Conservation (phyloP, 2,797 vertebrate species). For the Poeciliopsis gracilis region DNA sequence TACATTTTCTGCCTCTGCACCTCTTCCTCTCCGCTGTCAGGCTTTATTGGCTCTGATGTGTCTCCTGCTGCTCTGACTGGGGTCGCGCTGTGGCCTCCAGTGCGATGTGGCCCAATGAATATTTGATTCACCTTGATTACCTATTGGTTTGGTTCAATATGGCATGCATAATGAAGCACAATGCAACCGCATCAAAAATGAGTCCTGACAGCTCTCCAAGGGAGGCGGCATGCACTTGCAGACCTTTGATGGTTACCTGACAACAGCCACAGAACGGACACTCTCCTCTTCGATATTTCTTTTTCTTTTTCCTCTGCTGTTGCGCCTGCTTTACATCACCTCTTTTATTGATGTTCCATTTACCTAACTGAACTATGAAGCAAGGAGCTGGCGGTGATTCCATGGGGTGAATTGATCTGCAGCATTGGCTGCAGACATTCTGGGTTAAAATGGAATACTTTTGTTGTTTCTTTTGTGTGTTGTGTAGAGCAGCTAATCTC, state of each 20-base stretch:
- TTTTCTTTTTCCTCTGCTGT: conserved; percentile 8
- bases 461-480: not conserved
- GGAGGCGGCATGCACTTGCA: conserved; percentile 19
- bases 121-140: conserved; percentile 77
- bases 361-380: conserved; percentile 36
- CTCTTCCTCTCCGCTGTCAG: conserved; percentile 2
- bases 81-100: conserved; percentile 41
- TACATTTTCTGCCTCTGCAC: conserved; percentile 7
- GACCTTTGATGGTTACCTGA: not conserved
- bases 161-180: conserved; percentile 70
- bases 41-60: conserved; percentile 40
- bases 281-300: not conserved
- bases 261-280: conserved; percentile 13
- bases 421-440: conserved; percentile 24
- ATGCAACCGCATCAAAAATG: conserved; percentile 31
- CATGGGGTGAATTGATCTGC: conserved; percentile 33
- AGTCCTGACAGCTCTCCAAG: conserved; percentile 24
- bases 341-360: conserved; percentile 44
- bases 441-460: not conserved
- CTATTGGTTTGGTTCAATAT: conserved; percentile 70
- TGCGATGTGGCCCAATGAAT: conserved; percentile 70
- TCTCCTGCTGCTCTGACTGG: conserved; percentile 30
- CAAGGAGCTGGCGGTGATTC: conserved; percentile 32
- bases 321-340: conserved; percentile 15
- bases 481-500: not conserved